phyloP scores from a whole-genome alignment of 2,797 vertebrate species.

The Benthosema pterotum region DNA sequence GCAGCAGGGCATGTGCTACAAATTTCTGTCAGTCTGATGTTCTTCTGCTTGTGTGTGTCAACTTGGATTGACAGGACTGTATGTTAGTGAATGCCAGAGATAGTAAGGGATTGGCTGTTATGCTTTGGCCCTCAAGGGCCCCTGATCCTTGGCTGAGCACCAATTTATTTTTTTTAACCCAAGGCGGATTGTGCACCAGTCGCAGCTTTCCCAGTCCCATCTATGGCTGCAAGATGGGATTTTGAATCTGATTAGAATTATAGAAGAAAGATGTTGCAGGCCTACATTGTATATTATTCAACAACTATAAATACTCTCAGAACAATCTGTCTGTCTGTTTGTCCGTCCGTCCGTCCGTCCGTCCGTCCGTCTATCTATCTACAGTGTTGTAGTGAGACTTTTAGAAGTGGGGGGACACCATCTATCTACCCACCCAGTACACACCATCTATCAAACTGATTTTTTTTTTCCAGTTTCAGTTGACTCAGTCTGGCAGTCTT shows the following conservation, averaged over 20 bases:
- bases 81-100: conserved; percentile 56
- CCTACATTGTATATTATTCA: too few species aligned
- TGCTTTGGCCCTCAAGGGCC: conserved; percentile 52
- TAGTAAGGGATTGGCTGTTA: conserved; percentile 51
- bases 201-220: conserved; percentile 5
- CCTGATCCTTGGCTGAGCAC: conserved; percentile 44
- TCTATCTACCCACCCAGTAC: neutral
- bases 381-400: too few species aligned
- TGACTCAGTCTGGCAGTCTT: conserved; percentile 14
- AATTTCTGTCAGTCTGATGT: conserved; percentile 77
- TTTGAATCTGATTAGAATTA: conserved; percentile 30
- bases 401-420: too few species aligned
- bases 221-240: conserved; percentile 21
- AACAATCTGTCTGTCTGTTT: conserved; percentile 23
- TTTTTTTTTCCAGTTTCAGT: conserved; percentile 19
- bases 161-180: conserved; percentile 21
- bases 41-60: conserved; percentile 70
- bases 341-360: conserved; percentile 40
- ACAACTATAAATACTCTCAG: too few species aligned
- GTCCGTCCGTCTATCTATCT: conserved; percentile 7
- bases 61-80: conserved; percentile 74
- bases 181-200: conserved; percentile 39
- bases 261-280: neutral
- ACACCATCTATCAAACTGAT: neutral
- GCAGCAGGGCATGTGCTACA: conserved; percentile 36